Evolutionary conservation across 35 echinoderm and acorn worm species (phyloP).

Genomic region (Chiridota heheva): DNA sequence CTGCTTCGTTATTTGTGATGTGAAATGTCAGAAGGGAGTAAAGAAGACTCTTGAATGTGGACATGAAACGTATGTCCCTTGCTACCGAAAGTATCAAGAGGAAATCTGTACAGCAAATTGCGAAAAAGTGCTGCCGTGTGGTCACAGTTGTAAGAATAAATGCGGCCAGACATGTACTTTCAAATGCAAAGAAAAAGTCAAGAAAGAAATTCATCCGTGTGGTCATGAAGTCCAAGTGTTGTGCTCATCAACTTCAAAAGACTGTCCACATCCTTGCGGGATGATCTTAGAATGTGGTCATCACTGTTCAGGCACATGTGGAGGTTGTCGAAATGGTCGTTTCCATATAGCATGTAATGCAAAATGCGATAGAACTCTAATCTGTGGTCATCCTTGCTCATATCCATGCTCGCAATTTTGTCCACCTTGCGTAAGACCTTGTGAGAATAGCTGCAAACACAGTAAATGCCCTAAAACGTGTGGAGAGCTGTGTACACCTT

Average conservation of each 20-base stretch:
- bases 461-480: conserved; percentile 67
- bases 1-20: conserved; percentile 53
- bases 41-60: conserved; percentile 56
- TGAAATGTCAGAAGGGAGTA: conserved; percentile 35
- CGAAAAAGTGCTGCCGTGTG: conserved; percentile 41
- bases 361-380: conserved; percentile 68
- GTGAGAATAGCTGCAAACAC: conserved; percentile 82
- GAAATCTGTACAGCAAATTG: conserved; percentile 52
- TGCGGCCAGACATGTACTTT: conserved; percentile 77
- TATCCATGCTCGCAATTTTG: conserved; percentile 69
- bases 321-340: conserved; percentile 60
- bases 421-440: conserved; percentile 70
- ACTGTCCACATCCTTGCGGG: conserved; percentile 61
- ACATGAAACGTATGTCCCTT: conserved; percentile 42
- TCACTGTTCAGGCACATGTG: conserved; percentile 70
- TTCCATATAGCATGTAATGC: conserved; percentile 58
- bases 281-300: conserved; percentile 64
- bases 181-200: conserved; percentile 34
- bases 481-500: conserved; percentile 54
- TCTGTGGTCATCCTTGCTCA: conserved; percentile 80
- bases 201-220: conserved; percentile 46
- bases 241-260: conserved; percentile 54
- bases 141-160: conserved; percentile 57
- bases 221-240: conserved; percentile 60
- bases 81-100: conserved; percentile 26